Base-by-base conservation (phyloP, 2,888 invertebrate genomes). In the Cephus pulcher region DNA sequence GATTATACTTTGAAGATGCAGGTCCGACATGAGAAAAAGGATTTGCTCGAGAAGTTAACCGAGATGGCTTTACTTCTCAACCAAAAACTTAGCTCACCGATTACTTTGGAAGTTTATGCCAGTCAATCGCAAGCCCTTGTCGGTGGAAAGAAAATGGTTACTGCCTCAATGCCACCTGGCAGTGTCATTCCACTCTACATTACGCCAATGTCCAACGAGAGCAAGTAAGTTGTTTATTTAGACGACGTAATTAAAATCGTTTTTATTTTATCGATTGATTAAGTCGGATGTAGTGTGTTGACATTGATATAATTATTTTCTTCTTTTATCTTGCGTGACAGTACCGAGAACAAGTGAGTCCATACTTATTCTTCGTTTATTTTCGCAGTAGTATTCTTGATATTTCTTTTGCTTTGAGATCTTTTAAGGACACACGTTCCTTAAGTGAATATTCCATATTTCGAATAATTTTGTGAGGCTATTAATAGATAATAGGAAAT, bases 1-100 rank as follows among this genome's bases (percentile, higher is more conserved):
- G 99, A 99, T 83, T 99, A 98, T 92, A 95, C 95, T 0, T 93
- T 99, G 12, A 94, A 96, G 73, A 92, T 98, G 87, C 97, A 97
- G 91, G 93, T 99, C 15, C 95, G 99, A 0, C 98, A 99, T 91
- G 98, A 99, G 87, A 96, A 95, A 89, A 95, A 95, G 82, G 95
- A 96, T 37, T 92, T 96, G 77, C 93, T 99, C 80, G 99, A 99
- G 86, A 96, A 96, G 91, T 92, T 99, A 76, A 94, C 95, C 37
- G 98, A 98, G 80, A 92, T 96, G 86, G 95, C 95, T 1, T 91
- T 98, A 82, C 90, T 96, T 70, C 91, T 98, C 30, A 94, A 94
- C 84, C 96, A 96, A 91, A 97, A 98, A 88, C 92, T 99, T 75
- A 92, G 95, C 80, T 94, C 93, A 80, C 93, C 95, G 76, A 92